Evolutionary conservation across 53 echinoderm and acorn worm genomes (phyloP).

Genomic region (Paracentrotus lividus): DNA sequence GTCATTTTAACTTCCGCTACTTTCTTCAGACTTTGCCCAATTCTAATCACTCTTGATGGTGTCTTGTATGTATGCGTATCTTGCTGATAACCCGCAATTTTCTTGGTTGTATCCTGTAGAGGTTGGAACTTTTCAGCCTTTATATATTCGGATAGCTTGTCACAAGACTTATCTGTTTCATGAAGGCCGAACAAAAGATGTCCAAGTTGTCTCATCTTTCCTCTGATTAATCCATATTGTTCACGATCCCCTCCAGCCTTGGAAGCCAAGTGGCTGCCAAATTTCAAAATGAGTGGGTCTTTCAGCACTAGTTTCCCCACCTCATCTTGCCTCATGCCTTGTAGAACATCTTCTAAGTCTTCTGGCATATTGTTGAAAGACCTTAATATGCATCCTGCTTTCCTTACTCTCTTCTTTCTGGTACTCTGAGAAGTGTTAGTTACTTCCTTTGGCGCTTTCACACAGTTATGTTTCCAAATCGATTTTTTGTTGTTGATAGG

Average conservation of each 20-base stretch:
- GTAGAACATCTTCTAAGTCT: not conserved
- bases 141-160: not conserved
- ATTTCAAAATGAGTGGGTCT: not conserved
- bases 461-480: no score
- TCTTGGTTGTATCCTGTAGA: not conserved
- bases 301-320: not conserved
- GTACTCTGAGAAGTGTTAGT: no score
- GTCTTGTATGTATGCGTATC: not conserved
- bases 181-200: not conserved
- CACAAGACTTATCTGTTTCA: not conserved
- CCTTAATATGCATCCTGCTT: no score
- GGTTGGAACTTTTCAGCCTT: not conserved
- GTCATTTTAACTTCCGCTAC: not conserved
- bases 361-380: no score
- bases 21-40: not conserved
- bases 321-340: not conserved
- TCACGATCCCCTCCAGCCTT: not conserved
- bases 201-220: constrained; percentile 9
- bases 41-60: not conserved
- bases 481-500: no score
- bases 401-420: no score
- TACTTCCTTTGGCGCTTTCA: no score
- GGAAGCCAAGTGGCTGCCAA: not conserved
- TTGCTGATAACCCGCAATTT: no score
- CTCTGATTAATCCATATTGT: not conserved